Evolutionary conservation across 1,140 invertebrate species (phyloP).

Genomic region (Bombus pyrosoma): DNA sequence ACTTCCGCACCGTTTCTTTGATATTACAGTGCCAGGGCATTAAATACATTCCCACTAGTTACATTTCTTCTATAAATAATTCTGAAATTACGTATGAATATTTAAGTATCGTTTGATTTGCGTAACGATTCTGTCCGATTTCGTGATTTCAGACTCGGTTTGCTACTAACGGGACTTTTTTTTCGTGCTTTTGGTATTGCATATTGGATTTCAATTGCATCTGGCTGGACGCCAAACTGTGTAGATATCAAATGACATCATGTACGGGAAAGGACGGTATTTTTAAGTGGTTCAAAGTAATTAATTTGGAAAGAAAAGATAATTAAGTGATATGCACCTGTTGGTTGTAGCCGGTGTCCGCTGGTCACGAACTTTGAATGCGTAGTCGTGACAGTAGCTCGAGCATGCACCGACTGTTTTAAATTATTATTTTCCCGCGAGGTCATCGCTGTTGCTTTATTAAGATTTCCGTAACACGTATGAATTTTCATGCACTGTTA

Average conservation of each 20-base stretch:
- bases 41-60: neutral
- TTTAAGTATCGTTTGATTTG: neutral
- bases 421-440: conserved; percentile 11
- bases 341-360: conserved; percentile 21
- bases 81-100: neutral
- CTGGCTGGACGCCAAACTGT: conserved; percentile 53
- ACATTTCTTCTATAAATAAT: neutral
- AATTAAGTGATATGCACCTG: conserved; percentile 54
- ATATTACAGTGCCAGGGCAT: neutral
- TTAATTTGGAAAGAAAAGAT: conserved; percentile 54
- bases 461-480: neutral
- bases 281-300: conserved; percentile 54
- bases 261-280: conserved; percentile 40
- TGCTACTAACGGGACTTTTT: neutral
- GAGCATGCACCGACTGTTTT: neutral
- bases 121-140: neutral
- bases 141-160: conserved; percentile 28
- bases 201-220: conserved; percentile 55
- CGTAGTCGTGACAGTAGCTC: neutral
- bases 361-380: conserved; percentile 3
- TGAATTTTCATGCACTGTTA: neutral
- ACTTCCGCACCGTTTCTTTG: neutral
- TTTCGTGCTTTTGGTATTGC: conserved; percentile 32
- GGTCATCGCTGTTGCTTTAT: neutral
- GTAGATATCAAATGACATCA: conserved; percentile 39